Conservation (phyloP, 2,113 vertebrate species). For the Himantopus leucocephalus region DNA sequence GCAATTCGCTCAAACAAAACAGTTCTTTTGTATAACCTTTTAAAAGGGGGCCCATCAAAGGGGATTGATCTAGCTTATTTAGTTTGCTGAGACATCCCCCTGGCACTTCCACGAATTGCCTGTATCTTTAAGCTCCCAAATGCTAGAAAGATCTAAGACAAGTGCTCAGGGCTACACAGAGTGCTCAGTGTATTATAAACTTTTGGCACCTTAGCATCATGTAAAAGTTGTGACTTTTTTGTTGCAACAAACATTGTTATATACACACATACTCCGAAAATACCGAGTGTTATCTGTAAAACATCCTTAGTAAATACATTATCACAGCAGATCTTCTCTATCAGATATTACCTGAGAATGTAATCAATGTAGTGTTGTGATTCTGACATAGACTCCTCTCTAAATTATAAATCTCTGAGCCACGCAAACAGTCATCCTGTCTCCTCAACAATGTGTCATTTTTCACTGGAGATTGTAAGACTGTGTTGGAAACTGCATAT, state of each 20-base stretch:
- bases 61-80: slow-evolving; percentile 22
- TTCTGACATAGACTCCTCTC: background rate
- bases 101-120: background rate
- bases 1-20: slow-evolving; percentile 38
- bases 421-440: background rate
- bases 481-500: background rate
- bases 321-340: background rate
- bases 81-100: background rate
- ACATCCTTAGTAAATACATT: background rate
- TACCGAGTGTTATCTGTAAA: background rate
- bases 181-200: background rate
- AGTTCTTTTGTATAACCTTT: slow-evolving; percentile 60
- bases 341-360: background rate
- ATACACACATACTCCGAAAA: background rate
- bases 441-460: background rate
- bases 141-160: background rate
- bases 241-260: background rate
- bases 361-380: background rate
- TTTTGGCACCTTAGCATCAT: background rate
- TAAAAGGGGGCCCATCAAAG: slow-evolving; percentile 34
- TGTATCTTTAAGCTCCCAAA: slow-evolving; percentile 12
- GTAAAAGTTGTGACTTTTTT: background rate
- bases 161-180: background rate
- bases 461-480: background rate
- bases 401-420: background rate